Evolutionary conservation across 2,113 vertebrate genomes (phyloP), one percentile per base, ranked within the genome.

Genomic region (Phocoena phocoena): DNA sequence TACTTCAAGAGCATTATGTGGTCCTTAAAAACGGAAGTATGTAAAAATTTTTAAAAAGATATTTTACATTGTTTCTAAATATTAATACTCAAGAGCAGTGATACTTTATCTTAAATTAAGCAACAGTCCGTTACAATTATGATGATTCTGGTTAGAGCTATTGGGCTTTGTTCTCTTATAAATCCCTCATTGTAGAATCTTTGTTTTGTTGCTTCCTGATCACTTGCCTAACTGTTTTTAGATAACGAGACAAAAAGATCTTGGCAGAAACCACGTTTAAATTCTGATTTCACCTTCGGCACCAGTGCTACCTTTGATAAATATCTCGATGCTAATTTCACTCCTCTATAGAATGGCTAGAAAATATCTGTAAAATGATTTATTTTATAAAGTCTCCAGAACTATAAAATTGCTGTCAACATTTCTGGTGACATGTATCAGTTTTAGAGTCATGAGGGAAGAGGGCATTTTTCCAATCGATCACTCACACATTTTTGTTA

Each of bases 41-140:
- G 71, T 23, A 77, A 33, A 83, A 55, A 14, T 50, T 88, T 92
- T 86, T 6, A 2, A 36, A 70, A 85, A 31, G 65, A 55, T 25
- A 25, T 28, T n/a, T 80, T 26, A 25, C 74, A 74, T 50, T 88
- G 31, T 82, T 96, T 36, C 31, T 77, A 67, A 58, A 53, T 84
- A 53, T 68, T 70, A 88, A 1, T 18, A 58, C 14, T 36, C 6
- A 31, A 50, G 55, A 77, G 3, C 71, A 68, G 36, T 36, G 53
- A 79, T 62, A 53, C 65, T 95, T 77, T 44, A 36, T 85, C 93
- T 76, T 70, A 84, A 85, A 62, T 74, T 79, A 79, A 93, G 55
- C 87, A 83, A 1, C 9, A 58, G 28, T 28, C 58, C 12, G 76
- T 90, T 62, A 60, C 2, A 55, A 5, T 80, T 68, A 80, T 62